Base-by-base conservation (phyloP, 1,140 invertebrate species). In the Nasonia vitripennis region DNA sequence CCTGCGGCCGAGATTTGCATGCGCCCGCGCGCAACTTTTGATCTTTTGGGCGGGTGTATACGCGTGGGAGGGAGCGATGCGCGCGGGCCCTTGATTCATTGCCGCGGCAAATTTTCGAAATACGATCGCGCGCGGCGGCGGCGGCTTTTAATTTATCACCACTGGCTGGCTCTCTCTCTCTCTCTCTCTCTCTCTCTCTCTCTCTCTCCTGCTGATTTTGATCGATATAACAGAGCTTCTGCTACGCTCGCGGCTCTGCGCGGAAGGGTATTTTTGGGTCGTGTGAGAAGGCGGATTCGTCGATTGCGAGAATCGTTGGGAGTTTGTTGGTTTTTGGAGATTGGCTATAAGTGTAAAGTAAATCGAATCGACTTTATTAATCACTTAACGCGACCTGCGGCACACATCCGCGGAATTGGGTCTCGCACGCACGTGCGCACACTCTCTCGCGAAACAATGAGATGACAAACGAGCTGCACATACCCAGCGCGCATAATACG, bases 391-490 rank as follows among this genome's bases (percentile, higher is more conserved):
- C 3, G 6, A 37, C 34, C 34, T 27, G 34, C 3, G 6, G 6
- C 10, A 51, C 10, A 12, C 11, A 51, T 51, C 12, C 48, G 12
- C 14, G 2, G 48, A 12, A 45, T 17, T 17, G 4, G 14, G 48
- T 51, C 48, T 51, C 48, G 3, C 48, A 14, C 48, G 10, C 48
- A 48, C 10, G 17, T 27, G 27, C 27, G 23, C 67, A 11, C n/a
- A 11, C 67, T 2, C n/a, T n/a, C 82, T 70, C 73, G 2, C 45
- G 27, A 55, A 78, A 84, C 83, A 78, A 84, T 79, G 75, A 78
- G 45, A 84, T 84, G 83, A 84, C 75, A 84, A 78, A 84, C 75
- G 83, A 78, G 41, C 67, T 51, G 12, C 10, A 51, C 2, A 14
- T 51, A 51, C 2, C 41, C 45, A 55, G 48, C 31, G 14, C n/a